These are phyloP conservation scores for Onychostruthus taczanowskii DNA, from an alignment of 2,113 vertebrate genomes.

Conservation along the genomic window DNA sequence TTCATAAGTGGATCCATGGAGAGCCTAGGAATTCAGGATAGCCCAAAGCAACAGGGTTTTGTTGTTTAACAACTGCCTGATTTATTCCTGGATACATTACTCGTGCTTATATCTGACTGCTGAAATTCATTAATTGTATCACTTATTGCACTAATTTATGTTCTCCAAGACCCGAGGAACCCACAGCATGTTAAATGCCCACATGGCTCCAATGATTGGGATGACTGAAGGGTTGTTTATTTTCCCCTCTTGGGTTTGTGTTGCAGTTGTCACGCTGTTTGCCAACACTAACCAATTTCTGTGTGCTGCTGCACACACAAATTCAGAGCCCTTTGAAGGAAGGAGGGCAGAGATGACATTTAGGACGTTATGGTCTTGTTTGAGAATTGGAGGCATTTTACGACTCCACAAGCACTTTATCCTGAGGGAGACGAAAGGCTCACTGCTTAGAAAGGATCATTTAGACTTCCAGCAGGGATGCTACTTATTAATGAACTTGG, in stretches of 20 bases:
- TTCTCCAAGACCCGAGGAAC: not conserved
- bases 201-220: conserved; percentile 34
- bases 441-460: not conserved
- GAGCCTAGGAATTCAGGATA: not conserved
- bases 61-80: not conserved
- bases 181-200: conserved; percentile 47
- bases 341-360: not conserved
- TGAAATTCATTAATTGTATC: conserved; percentile 53
- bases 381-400: not conserved
- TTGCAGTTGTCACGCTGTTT: conserved; percentile 51
- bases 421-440: not conserved
- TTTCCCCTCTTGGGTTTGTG: conserved; percentile 52
- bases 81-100: conserved; percentile 17
- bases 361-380: not conserved
- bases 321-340: not conserved
- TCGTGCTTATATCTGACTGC: not conserved
- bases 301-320: not conserved
- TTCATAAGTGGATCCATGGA: not conserved
- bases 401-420: not conserved
- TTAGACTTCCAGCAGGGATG: not conserved
- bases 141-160: conserved; percentile 43
- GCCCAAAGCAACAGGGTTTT: not conserved
- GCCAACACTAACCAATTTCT: conserved; percentile 41
- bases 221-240: conserved; percentile 59
- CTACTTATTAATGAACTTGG: not conserved